Conservation (phyloP, 2,797 vertebrate species). For the Rhinoraja longicauda region DNA sequence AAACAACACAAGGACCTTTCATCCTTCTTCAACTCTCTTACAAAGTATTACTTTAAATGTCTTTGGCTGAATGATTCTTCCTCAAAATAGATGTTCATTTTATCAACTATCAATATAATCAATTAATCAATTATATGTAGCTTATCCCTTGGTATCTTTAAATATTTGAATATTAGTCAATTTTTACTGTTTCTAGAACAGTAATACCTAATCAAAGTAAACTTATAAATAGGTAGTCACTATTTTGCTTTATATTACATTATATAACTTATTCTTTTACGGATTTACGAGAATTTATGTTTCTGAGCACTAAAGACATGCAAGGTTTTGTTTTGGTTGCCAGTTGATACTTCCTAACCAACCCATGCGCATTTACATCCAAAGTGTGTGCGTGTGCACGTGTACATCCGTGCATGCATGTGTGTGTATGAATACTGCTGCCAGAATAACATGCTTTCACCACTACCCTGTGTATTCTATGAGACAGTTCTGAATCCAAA, state of each 20-base stretch:
- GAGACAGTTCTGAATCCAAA: no score
- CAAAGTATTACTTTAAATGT: background rate
- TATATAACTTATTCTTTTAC: background rate
- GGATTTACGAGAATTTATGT: background rate
- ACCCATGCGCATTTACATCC: no score
- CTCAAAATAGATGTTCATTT: background rate
- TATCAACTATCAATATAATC: background rate
- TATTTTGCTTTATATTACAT: no score
- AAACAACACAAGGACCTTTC: background rate
- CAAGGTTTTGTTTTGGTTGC: background rate
- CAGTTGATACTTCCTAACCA: background rate
- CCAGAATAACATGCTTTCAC: no score
- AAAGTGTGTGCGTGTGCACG: no score
- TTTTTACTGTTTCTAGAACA: background rate
- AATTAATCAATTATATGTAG: background rate
- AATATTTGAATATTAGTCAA: background rate
- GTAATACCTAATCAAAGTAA: background rate
- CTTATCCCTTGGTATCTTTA: background rate
- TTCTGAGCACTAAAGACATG: background rate
- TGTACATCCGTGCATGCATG: no score
- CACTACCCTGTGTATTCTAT: no score
- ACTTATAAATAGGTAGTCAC: background rate
- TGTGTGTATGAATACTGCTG: no score
- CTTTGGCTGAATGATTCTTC: background rate
- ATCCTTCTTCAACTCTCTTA: background rate